Evolutionary conservation across 2,113 vertebrate species (phyloP).

Genomic region (Porphyrio hochstetteri): DNA sequence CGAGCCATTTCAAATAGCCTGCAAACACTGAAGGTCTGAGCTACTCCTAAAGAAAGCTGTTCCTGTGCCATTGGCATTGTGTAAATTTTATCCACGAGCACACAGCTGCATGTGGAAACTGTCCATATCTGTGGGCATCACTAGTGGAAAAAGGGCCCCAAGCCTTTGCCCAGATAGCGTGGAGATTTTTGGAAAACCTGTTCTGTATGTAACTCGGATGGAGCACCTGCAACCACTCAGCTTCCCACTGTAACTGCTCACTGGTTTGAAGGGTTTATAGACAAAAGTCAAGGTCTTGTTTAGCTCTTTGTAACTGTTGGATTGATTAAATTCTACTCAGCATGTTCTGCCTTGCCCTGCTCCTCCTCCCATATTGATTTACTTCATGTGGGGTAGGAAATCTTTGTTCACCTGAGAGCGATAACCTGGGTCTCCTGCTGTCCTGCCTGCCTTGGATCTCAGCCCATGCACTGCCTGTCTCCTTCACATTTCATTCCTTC

Average conservation of each 20-base stretch:
- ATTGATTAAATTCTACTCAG: background rate
- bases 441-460: background rate
- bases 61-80: rapidly evolving
- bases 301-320: background rate
- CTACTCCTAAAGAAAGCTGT: background rate
- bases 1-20: background rate
- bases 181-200: background rate
- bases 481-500: background rate
- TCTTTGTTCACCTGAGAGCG: background rate
- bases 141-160: background rate
- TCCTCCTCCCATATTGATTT: background rate
- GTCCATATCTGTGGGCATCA: background rate
- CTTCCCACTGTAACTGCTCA: background rate
- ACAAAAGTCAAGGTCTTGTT: background rate
- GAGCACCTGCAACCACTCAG: background rate
- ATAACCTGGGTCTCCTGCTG: background rate
- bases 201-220: rapidly evolving
- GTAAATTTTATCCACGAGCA: background rate
- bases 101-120: background rate
- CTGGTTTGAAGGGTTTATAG: background rate
- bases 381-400: background rate
- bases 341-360: rapidly evolving
- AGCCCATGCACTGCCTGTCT: background rate
- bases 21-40: background rate
- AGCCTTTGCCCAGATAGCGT: rapidly evolving